phyloP scores from a whole-genome alignment of 1,140 invertebrate species.

The Polypedilum vanderplanki region DNA sequence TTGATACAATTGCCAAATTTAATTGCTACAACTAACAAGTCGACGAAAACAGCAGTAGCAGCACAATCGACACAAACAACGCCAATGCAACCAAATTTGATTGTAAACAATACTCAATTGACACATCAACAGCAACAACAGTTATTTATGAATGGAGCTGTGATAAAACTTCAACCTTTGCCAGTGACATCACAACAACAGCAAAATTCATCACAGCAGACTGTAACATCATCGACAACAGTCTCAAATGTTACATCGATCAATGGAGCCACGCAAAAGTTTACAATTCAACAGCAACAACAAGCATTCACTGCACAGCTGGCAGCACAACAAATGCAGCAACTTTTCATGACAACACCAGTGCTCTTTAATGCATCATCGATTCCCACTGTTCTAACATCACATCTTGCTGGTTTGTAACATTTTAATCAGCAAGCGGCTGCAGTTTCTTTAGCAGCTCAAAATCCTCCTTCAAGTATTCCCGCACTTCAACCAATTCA shows the following conservation, averaged over 20 bases:
- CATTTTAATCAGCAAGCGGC: slow-evolving; percentile 34
- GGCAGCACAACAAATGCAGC: slow-evolving; percentile 30
- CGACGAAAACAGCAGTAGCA: not conserved
- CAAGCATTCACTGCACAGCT: slow-evolving; percentile 32
- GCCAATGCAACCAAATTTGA: not conserved
- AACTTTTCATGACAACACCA: slow-evolving; percentile 42
- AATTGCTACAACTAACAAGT: slow-evolving; percentile 33
- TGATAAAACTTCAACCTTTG: slow-evolving; percentile 43
- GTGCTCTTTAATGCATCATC: slow-evolving; percentile 38
- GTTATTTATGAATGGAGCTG: slow-evolving; percentile 42
- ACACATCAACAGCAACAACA: slow-evolving; percentile 38
- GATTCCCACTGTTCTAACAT: slow-evolving; percentile 35
- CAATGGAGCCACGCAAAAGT: not conserved
- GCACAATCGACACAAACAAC: not conserved
- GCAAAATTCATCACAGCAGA: not conserved
- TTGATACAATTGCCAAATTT: slow-evolving; percentile 43
- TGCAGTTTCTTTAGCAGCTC: slow-evolving; percentile 36
- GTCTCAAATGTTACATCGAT: not conserved
- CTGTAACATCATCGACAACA: slow-evolving; percentile 11
- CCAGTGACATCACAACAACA: not conserved
- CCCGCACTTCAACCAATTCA: slow-evolving; percentile 39
- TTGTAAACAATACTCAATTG: slow-evolving; percentile 29
- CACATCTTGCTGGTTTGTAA: slow-evolving; percentile 23
- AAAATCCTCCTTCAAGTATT: slow-evolving; percentile 32
- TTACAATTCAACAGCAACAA: slow-evolving; percentile 29